Base-by-base conservation (phyloP, 2,113 vertebrate genomes). In the Morone saxatilis region DNA sequence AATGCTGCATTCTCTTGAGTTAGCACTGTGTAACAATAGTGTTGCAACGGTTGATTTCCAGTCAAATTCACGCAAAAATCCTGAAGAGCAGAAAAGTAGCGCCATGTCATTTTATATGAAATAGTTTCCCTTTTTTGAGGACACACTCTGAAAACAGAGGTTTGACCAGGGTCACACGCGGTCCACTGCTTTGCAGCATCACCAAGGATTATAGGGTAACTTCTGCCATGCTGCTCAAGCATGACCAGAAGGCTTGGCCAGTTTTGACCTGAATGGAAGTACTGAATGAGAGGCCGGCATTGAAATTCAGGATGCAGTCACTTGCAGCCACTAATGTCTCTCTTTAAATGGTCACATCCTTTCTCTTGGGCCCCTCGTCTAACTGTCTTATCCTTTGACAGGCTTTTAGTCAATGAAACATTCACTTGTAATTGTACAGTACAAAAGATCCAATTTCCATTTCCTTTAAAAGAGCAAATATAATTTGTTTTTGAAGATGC, bases 221-320 rank as follows among this genome's bases (percentile, higher is more conserved):
- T 91, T 88, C 86, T 86, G 88, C 87, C 81, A 74, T 76, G 88
- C 87, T 84, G 80, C 79, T 88, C 76, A 83, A 91, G 80, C 88
- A 84, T 86, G 83, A 89, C 91, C 88, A 85, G 73, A 86, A 87
- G 57, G 80, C 79, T 86, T 67, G 69, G 74, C 78, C 84, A 65
- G 81, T 86, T 91, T 85, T 80, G 82, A 90, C 86, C 68, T 86
- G 85, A 91, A 89, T 80, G 80, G 88, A 83, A 81, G 84, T 59
- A 38, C 56, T 89, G 90, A 91, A 93, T 84, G 84, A 83, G 80
- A 53, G 22, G 71, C 71, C 38, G 43, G 76, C 89, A 90, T 93
- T 92, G 76, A 89, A 89, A 93, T 93, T 94, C 91, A 91, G 82
- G 85, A 90, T 80, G 83, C 88, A 87, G 91, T 88, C 68, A 80